Evolutionary conservation across 2,113 vertebrate species (phyloP).

Genomic region (Rhinoderma darwinii): DNA sequence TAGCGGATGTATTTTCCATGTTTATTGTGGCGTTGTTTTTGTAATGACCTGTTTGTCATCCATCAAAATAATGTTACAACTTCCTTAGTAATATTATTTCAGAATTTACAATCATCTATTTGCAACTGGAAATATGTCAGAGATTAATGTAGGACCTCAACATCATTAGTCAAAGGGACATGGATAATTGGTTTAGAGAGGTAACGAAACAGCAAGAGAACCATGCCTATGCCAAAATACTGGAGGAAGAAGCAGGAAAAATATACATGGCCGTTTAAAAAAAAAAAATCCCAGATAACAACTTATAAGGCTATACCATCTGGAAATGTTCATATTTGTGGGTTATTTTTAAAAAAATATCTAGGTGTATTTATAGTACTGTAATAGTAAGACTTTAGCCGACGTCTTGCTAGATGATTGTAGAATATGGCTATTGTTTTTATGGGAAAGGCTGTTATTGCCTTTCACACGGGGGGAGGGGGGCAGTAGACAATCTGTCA

Average conservation of each 20-base stretch:
- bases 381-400: not conserved
- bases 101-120: constrained; percentile 55
- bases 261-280: constrained; percentile 33
- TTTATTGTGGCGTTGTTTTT: constrained; percentile 38
- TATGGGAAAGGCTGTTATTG: not conserved
- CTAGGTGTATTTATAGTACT: not conserved
- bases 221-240: constrained; percentile 20
- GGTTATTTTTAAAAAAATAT: not conserved
- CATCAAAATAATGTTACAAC: constrained; percentile 54
- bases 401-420: not conserved
- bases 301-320: constrained; percentile 1
- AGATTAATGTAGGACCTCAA: constrained; percentile 52
- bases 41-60: constrained; percentile 57
- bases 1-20: constrained; percentile 37
- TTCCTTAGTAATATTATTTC: constrained; percentile 59
- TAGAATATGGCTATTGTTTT: not conserved
- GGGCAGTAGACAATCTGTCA: not conserved
- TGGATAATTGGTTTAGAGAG: constrained; percentile 60
- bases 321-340: not conserved
- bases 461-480: not conserved
- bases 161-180: constrained; percentile 58
- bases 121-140: constrained; percentile 58
- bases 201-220: constrained; percentile 48
- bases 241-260: not conserved
- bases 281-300: not conserved